Evolutionary conservation across 2,797 vertebrate species (phyloP).

Genomic region (Sus cebifrons): DNA sequence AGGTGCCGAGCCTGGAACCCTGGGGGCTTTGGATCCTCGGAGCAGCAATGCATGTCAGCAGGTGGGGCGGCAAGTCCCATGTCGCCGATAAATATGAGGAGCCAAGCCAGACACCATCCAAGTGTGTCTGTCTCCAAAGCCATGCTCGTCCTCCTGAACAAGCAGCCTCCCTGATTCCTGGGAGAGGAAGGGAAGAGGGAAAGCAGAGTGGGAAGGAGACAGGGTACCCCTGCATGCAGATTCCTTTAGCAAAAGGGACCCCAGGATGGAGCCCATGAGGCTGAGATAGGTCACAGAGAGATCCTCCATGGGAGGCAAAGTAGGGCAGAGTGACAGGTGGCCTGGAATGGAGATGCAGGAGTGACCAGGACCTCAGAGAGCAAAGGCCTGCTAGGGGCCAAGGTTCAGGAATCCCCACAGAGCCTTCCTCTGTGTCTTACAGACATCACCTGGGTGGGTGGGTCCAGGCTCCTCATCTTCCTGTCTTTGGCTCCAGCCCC

Average conservation of each 20-base stretch:
- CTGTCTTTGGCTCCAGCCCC: not conserved
- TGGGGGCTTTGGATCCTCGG: rapidly evolving
- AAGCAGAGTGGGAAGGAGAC: not conserved
- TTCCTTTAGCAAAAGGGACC: not conserved
- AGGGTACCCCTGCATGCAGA: not conserved
- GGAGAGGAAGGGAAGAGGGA: not conserved
- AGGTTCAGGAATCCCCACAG: not conserved
- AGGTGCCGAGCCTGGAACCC: not conserved
- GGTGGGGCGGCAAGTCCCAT: not conserved
- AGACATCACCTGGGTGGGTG: not conserved
- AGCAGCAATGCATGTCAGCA: not conserved
- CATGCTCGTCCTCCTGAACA: not conserved
- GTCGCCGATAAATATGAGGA: not conserved
- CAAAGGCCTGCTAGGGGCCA: not conserved
- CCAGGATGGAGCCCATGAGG: not conserved
- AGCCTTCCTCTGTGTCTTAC: not conserved
- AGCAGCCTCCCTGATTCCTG: not conserved
- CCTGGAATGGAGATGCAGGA: not conserved
- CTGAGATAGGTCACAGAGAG: not conserved
- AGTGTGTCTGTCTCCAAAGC: not conserved
- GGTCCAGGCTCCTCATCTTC: not conserved
- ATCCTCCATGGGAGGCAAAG: not conserved
- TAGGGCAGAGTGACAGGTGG: not conserved
- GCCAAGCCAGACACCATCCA: not conserved
- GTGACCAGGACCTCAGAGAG: not conserved